A percentile compares a stretch with the other conserved stretches of the same genome.
phyloP scores from a whole-genome alignment of 1,140 invertebrate species.

The Penaeus indicus region DNA sequence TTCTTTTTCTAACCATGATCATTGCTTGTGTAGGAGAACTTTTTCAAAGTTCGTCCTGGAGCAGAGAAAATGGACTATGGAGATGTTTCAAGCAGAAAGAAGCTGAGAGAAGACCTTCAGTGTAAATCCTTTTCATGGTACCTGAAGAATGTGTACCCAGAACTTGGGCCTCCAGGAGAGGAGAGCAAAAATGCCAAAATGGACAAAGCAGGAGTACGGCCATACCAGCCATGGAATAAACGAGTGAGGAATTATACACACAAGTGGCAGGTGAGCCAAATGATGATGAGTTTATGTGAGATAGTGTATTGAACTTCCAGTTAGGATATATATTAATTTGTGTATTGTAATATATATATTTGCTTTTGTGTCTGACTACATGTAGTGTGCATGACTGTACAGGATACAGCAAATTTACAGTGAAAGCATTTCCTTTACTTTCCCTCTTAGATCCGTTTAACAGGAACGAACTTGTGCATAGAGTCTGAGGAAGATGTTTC shows the following conservation, averaged over 20 bases:
- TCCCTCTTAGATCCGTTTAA: conserved; percentile 77
- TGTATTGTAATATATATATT: not conserved
- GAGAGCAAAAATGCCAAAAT: conserved; percentile 30
- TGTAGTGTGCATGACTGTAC: not conserved
- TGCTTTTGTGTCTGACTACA: not conserved
- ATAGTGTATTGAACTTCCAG: not conserved
- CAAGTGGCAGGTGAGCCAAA: conserved; percentile 45
- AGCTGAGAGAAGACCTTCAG: conserved; percentile 79
- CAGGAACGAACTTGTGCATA: conserved; percentile 81
- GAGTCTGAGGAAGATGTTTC: conserved; percentile 85
- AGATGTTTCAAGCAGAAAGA: conserved; percentile 82
- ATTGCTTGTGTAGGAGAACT: conserved; percentile 78
- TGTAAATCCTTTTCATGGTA: conserved; percentile 96
- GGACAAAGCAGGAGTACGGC: conserved; percentile 8
- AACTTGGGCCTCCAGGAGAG: conserved; percentile 73
- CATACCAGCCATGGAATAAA: conserved; percentile 53
- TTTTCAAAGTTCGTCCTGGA: conserved; percentile 79
- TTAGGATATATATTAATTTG: not conserved
- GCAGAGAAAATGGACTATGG: conserved; percentile 80
- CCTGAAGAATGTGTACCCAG: conserved; percentile 90
- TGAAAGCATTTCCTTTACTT: not conserved
- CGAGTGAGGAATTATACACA: conserved; percentile 37
- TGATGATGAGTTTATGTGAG: conserved; percentile 65
- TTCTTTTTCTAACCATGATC: not conserved
- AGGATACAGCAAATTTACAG: not conserved